Evolutionary conservation across 1,140 invertebrate genomes (phyloP).

Genomic region (Popillia japonica): DNA sequence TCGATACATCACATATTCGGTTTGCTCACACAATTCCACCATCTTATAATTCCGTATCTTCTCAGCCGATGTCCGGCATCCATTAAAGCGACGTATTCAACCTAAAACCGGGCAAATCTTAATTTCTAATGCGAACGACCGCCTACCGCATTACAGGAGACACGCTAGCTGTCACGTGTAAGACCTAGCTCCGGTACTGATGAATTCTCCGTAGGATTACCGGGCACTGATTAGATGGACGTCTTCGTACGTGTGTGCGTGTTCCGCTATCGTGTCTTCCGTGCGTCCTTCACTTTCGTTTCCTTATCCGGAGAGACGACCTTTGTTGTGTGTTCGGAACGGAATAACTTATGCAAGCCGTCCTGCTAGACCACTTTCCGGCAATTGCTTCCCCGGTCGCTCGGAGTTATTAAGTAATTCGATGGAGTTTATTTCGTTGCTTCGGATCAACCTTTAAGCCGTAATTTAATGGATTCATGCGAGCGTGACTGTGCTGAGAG

Average conservation of each 20-base stretch:
- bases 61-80: background rate
- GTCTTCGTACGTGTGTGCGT: background rate
- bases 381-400: conserved; percentile 2
- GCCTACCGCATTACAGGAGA: background rate
- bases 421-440: background rate
- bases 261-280: background rate
- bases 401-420: background rate
- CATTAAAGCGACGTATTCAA: conserved; percentile 7
- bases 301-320: background rate
- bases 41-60: background rate
- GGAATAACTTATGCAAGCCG: conserved; percentile 8
- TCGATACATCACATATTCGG: too few species aligned
- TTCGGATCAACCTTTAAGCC: background rate
- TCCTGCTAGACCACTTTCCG: background rate
- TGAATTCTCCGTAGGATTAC: conserved; percentile 10
- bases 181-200: background rate
- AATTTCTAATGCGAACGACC: background rate
- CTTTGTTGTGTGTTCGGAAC: background rate
- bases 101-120: background rate
- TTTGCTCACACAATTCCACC: background rate
- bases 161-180: conserved; percentile 11
- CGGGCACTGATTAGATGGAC: conserved; percentile 13
- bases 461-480: conserved; percentile 9
- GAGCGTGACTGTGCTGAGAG: background rate
- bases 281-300: conserved; percentile 17